These are phyloP conservation scores for Agriotes lineatus DNA, from an alignment of 2,888 invertebrate species.

Conservation along the genomic window DNA sequence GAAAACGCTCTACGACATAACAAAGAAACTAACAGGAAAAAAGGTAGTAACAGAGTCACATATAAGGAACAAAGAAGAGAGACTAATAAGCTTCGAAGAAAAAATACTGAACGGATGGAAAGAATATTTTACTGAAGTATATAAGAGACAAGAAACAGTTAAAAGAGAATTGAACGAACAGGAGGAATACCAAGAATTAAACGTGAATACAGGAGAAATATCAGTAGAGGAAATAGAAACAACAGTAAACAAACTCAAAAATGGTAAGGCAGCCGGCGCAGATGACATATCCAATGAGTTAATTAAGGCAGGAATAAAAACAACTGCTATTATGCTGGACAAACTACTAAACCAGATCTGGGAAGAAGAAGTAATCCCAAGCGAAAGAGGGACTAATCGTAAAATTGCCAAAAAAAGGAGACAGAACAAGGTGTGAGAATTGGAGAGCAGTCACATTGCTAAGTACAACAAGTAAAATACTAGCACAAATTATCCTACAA, in stretches of 20 bases:
- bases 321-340: not conserved
- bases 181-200: slow-evolving; percentile 2
- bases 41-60: not conserved
- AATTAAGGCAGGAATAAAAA: not conserved
- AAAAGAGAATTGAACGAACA: not conserved
- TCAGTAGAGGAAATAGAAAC: slow-evolving; percentile 1
- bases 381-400: no score
- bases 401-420: not conserved
- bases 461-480: not conserved
- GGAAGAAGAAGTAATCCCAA: not conserved
- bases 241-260: not conserved
- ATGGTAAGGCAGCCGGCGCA: slow-evolving; percentile 1
- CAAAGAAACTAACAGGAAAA: not conserved
- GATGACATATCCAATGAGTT: slow-evolving; percentile 4
- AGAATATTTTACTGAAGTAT: not conserved
- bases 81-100: no score
- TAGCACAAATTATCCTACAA: not conserved
- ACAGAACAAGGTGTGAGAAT: not conserved
- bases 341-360: slow-evolving; percentile 5
- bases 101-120: no score
- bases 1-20: no score
- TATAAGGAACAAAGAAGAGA: not conserved
- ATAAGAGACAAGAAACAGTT: not conserved
- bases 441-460: not conserved
- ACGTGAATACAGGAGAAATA: slow-evolving; percentile 3